Conservation (phyloP, 2,113 vertebrate genomes). For the Ascaphus truei region DNA sequence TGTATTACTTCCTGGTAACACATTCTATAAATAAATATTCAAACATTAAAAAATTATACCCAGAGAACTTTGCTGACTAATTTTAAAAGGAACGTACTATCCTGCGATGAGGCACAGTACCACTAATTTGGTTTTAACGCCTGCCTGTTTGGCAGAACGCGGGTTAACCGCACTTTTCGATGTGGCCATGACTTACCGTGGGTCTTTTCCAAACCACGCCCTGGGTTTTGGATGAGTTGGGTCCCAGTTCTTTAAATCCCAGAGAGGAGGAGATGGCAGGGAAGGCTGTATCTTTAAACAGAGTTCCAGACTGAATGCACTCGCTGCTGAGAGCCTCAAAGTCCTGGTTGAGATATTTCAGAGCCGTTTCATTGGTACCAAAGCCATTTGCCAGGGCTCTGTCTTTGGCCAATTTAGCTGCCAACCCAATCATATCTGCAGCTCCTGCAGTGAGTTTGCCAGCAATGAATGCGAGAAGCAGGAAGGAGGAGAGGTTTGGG, state of each 20-base stretch:
- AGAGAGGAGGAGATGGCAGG: constrained; percentile 62
- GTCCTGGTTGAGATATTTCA: constrained; percentile 73
- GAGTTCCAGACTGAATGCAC: constrained; percentile 53
- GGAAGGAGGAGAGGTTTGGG: no score
- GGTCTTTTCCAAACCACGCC: constrained; percentile 81
- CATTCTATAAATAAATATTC: no score
- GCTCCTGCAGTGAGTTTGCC: background rate
- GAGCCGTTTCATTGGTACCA: constrained; percentile 70
- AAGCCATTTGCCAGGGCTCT: constrained; percentile 71
- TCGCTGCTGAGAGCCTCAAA: constrained; percentile 58
- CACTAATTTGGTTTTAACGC: no score
- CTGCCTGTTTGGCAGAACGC: no score
- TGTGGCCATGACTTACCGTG: constrained; percentile 55
- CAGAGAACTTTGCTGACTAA: no score
- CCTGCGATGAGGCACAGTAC: no score
- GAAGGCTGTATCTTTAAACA: constrained; percentile 74
- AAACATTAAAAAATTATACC: no score
- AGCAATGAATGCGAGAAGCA: no score
- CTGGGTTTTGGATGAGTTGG: constrained; percentile 65
- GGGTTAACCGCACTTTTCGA: background rate
- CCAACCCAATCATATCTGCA: constrained; percentile 57
- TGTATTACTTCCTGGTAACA: no score
- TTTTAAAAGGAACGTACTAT: no score
- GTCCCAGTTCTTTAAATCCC: constrained; percentile 79
- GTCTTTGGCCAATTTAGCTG: constrained; percentile 61